phyloP scores from a whole-genome alignment of 2,113 vertebrate genomes.

The Brevimyrus niger region DNA sequence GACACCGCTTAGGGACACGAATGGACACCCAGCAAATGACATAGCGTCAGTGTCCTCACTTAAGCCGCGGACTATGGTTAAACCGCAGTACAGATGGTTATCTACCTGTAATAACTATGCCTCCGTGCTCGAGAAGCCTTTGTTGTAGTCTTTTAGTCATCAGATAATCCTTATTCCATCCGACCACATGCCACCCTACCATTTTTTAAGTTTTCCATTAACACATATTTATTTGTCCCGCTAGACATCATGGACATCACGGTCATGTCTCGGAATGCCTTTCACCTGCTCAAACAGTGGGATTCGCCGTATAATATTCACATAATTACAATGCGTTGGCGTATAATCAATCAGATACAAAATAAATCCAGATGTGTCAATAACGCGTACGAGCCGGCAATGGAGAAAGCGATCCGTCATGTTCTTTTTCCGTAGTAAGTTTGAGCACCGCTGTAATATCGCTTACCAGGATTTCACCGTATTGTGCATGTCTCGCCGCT shows the following conservation, averaged over 20 bases:
- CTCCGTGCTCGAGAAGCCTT: background rate
- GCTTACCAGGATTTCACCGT: conserved; percentile 12
- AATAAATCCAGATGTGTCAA: background rate
- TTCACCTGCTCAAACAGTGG: conserved; percentile 1
- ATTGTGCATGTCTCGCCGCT: conserved; percentile 7
- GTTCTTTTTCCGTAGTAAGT: background rate
- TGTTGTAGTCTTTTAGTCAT: background rate
- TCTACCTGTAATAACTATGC: background rate
- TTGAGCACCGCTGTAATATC: background rate
- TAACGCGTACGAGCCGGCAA: background rate
- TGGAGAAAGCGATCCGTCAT: background rate
- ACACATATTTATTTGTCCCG: background rate
- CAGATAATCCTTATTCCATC: background rate
- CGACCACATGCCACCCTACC: background rate
- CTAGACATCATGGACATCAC: background rate
- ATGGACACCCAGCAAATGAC: background rate
- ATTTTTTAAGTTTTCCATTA: background rate
- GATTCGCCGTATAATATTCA: background rate
- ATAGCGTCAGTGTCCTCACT: background rate
- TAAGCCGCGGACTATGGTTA: background rate
- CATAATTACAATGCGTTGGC: background rate
- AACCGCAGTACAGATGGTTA: background rate
- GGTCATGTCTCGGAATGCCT: conserved; percentile 1
- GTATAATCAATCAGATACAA: background rate
- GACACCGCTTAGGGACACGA: background rate